These are phyloP conservation scores for Natrix natrix DNA, from an alignment of 2,797 vertebrate genomes.

Conservation along the genomic window DNA sequence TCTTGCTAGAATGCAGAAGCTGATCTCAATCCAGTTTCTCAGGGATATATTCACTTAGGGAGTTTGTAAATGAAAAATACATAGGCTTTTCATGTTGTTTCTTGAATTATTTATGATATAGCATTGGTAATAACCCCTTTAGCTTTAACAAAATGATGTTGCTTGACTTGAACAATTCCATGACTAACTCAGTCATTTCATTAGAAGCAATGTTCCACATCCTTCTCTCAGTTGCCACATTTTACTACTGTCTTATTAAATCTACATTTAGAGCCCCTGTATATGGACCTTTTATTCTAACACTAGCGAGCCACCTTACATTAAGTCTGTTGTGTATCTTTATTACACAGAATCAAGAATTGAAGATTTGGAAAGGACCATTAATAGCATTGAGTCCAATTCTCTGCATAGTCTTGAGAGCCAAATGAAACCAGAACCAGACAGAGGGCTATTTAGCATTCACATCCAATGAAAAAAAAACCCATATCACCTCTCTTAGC, in stretches of 20 bases:
- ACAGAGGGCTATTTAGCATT: not conserved
- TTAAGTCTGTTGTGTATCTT: not conserved
- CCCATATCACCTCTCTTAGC: not conserved
- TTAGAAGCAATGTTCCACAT: not conserved
- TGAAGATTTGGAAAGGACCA: not conserved
- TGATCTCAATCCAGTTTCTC: not conserved
- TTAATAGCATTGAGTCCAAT: not conserved
- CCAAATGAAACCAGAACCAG: not conserved
- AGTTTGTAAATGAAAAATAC: not conserved
- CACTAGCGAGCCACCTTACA: not conserved
- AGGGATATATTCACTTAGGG: not conserved
- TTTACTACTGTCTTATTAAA: not conserved
- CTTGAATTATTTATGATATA: not conserved
- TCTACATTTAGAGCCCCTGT: not conserved
- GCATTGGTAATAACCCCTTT: not conserved
- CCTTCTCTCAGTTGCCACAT: not conserved
- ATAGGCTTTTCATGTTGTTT: not conserved
- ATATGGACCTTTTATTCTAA: not conserved
- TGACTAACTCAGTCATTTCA: not conserved
- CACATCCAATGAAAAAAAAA: not conserved
- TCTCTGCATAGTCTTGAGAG: not conserved
- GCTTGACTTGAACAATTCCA: not conserved
- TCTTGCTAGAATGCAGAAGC: not conserved
- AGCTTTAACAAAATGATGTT: not conserved
- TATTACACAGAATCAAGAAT: not conserved